Evolutionary conservation across 1,140 invertebrate genomes (phyloP), one percentile per base, ranked within the genome.

Genomic region (Babylonia areolata): DNA sequence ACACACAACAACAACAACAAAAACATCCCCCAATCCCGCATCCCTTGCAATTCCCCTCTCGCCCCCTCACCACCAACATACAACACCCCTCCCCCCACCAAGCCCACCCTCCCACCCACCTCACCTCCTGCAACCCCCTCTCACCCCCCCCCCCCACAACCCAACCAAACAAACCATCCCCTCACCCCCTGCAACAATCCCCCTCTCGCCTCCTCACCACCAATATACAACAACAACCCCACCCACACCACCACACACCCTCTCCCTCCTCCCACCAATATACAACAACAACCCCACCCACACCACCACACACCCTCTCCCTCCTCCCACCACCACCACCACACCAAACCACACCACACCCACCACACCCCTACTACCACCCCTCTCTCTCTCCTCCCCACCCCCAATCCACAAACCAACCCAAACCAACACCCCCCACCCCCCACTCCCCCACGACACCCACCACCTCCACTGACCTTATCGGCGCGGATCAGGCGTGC

Each of bases 401-500:
- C 58, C 28, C 58, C 28, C 20, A 23, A 64, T 20, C 15, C 58
- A 64, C 58, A 64, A 6, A 64, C 58, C 15, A 6, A 64, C 58
- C 15, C 58, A 51, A 20, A 51, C 46, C n/a, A n/a, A n/a, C n/a
- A n/a, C 42, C 46, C 46, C 46, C 46, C 46, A 9, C 46, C 46
- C 46, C 0, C 0, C 17, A 0, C 46, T 17, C 15, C 5, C 2
- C 20, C 17, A 23, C 17, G 5, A 12, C 58, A 64, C 58, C 17
- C 15, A 12, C 33, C 73, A 9, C 37, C 17, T 12, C 31, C 77
- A 15, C 77, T 80, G 84, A 94, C 94, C 91, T 95, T 94, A 86
- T 94, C 94, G 80, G 94, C 94, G 82, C 94, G 88, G 64, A 91
- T 87, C 0, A 95, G 90, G 85, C 94, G 90, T 31, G 84, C 92